Base-by-base conservation (phyloP, 1,140 invertebrate species). In the Stegodyphus mimosarum region DNA sequence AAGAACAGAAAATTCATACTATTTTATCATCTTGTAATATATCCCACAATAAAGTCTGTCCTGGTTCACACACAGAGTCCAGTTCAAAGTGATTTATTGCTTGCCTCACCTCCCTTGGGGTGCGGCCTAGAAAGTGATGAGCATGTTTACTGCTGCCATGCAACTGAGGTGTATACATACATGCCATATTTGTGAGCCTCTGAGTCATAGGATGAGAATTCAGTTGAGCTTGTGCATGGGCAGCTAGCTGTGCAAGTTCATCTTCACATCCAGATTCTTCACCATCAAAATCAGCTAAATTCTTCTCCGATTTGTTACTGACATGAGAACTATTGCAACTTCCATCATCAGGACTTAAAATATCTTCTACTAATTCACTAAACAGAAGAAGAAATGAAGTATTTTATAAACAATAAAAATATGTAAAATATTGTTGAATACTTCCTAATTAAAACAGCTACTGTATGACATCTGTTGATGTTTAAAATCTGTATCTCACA, bases 261-360 rank as follows among this genome's bases (percentile, higher is more conserved):
- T 97, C 96, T 89, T 97, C 95, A 90, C 94, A 94, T 48, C 94
- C 95, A 55, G 95, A 96, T 88, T 97, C 95, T 89, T 98, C 96
- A 49, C 96, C 97, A 88, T 98, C 96, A 89, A 98, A 96, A 90
- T 98, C 96, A 0, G 96, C 96, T 93, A 98, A 94, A 90, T 97
- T 97, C 87, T 97, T 97, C 88, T 97, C 96, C n/a, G 96, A 97
- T 91, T 97, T 97, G 83, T 95, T 96, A 66, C 95, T 96, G 90
- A 97, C 94, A 18, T 95, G 92, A 33, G 96, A 97, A 64, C 96
- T 97, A 88, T 90, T 90, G 84, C 90, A 90, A 86, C 94, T 95
- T 2, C 95, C 95, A 86, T 94, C 93, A 89, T 91, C 91, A 5
- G 90, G 90, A 87, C 90, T 91, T 49, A 91, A 86, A 33, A 95